A percentile compares a stretch with the other conserved stretches of the same genome.
Conservation (phyloP, 2,888 invertebrate genomes). For the Pyralis farinalis region DNA sequence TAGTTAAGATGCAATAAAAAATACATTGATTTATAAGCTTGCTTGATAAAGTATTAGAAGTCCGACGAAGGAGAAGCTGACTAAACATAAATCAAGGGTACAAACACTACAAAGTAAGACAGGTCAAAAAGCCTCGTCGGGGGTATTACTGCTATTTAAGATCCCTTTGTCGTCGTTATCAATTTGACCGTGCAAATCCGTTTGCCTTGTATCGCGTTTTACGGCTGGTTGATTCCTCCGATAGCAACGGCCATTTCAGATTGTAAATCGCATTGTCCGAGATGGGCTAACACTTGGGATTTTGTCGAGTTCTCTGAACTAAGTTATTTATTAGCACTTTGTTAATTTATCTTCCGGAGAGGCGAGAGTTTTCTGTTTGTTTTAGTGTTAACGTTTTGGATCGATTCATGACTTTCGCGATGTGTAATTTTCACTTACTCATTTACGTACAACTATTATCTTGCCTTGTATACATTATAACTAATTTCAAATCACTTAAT, state of each 20-base stretch:
- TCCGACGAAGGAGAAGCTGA: too few relatives aligned
- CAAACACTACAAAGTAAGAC: constrained; percentile 8
- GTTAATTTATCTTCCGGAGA: constrained; percentile 6
- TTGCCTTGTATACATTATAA: too few relatives aligned
- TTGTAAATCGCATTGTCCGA: constrained; percentile 30
- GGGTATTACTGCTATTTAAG: constrained; percentile 13
- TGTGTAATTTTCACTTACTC: too few relatives aligned
- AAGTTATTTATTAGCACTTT: constrained; percentile 6
- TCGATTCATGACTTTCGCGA: too few relatives aligned
- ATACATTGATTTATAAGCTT: too few relatives aligned
- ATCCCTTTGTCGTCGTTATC: constrained; percentile 26
- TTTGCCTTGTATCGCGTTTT: constrained; percentile 35
- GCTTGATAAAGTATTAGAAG: too few relatives aligned
- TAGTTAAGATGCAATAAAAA: too few relatives aligned
- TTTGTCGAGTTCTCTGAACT: constrained; percentile 3
- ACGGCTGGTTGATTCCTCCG: constrained; percentile 18
- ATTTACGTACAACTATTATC: too few relatives aligned
- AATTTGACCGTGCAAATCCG: constrained; percentile 49
- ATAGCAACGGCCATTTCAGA: constrained; percentile 16
- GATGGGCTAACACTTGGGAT: constrained; percentile 15
- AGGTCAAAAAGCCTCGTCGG: not conserved
- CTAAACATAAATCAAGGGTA: constrained; percentile 16
- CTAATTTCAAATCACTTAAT: too few relatives aligned
- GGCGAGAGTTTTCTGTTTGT: not conserved
- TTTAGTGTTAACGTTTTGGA: too few relatives aligned